These are phyloP conservation scores for Suillia variegata DNA, from an alignment of 2,888 invertebrate species.

Conservation along the genomic window DNA sequence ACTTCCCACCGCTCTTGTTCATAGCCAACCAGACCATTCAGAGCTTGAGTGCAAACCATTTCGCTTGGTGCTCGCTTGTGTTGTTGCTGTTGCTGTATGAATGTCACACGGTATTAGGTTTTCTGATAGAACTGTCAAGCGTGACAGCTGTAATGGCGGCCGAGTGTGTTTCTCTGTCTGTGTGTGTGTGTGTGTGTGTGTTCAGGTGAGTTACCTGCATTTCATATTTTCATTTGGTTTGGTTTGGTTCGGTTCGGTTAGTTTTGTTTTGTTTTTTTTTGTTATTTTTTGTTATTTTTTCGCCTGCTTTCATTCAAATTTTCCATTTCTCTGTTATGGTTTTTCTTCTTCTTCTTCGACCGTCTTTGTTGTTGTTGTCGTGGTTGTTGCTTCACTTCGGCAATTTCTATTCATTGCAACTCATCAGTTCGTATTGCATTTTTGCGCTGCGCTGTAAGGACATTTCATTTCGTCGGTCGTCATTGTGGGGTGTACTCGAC, in stretches of 20 bases:
- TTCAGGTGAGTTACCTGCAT: not conserved
- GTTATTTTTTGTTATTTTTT: not conserved
- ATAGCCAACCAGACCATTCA: not conserved
- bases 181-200: not conserved
- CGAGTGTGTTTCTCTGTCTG: not conserved
- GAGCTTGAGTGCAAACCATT: no score
- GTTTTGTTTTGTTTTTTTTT: conserved; percentile 1
- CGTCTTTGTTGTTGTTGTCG: conserved; percentile 12
- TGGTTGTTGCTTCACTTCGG: conserved; percentile 11
- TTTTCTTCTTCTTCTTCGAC: conserved; percentile 7
- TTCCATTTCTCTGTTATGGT: not conserved
- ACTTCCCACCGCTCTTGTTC: not conserved
- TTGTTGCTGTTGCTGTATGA: conserved; percentile 1
- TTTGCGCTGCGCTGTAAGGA: conserved; percentile 11
- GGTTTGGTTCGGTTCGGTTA: not conserved
- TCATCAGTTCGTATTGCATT: conserved; percentile 17
- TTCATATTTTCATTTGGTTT: not conserved
- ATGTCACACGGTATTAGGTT: conserved; percentile 22
- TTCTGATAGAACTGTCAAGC: conserved; percentile 21
- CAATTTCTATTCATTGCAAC: conserved; percentile 20
- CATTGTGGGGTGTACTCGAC: no score
- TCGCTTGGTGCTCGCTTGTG: not conserved
- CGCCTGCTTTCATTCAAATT: conserved; percentile 1
- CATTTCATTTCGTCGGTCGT: conserved; percentile 15
- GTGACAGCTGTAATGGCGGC: conserved; percentile 6